Percentiles rank a stretch among this genome's conserved stretches.
These are phyloP conservation scores for Apaloderma vittatum DNA, from an alignment of 2,113 vertebrate genomes.

Conservation along the genomic window DNA sequence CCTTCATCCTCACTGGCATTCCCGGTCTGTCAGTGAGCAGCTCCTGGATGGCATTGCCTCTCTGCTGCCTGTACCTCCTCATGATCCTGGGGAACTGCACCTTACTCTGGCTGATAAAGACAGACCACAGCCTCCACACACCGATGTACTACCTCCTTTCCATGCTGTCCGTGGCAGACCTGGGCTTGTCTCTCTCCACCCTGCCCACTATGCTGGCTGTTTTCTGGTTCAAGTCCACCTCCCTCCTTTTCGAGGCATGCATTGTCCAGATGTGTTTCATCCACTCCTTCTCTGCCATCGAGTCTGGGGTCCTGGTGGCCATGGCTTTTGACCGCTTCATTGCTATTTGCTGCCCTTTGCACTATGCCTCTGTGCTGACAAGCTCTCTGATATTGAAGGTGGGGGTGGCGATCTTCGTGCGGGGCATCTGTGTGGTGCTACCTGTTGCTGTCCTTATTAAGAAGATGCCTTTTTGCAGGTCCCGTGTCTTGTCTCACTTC, in stretches of 20 bases:
- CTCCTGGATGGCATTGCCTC: not conserved
- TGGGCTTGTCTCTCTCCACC: conserved; percentile 53
- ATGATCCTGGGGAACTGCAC: conserved; percentile 40
- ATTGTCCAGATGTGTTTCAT: conserved; percentile 54
- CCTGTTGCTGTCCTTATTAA: conserved; percentile 8
- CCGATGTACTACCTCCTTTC: conserved; percentile 41
- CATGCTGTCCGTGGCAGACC: conserved; percentile 39
- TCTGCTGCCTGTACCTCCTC: conserved; percentile 38
- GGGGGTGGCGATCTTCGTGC: not conserved
- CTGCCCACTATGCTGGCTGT: conserved; percentile 41
- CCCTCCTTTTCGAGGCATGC: not conserved
- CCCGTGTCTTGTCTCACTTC: conserved; percentile 36
- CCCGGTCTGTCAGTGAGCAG: not conserved
- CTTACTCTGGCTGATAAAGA: conserved; percentile 7
- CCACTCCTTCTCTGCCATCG: conserved; percentile 17
- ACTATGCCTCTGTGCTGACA: conserved; percentile 1
- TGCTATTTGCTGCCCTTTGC: conserved; percentile 38
- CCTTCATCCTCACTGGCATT: conserved; percentile 33
- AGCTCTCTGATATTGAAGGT: not conserved
- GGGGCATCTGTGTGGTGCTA: not conserved
- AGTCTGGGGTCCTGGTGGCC: conserved; percentile 47
- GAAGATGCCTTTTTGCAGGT: conserved; percentile 9
- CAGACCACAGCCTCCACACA: not conserved
- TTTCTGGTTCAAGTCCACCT: conserved; percentile 16
- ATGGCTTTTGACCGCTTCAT: conserved; percentile 59